Conservation (phyloP, 1,140 invertebrate species). For the Pseudomyrmex gracilis region DNA sequence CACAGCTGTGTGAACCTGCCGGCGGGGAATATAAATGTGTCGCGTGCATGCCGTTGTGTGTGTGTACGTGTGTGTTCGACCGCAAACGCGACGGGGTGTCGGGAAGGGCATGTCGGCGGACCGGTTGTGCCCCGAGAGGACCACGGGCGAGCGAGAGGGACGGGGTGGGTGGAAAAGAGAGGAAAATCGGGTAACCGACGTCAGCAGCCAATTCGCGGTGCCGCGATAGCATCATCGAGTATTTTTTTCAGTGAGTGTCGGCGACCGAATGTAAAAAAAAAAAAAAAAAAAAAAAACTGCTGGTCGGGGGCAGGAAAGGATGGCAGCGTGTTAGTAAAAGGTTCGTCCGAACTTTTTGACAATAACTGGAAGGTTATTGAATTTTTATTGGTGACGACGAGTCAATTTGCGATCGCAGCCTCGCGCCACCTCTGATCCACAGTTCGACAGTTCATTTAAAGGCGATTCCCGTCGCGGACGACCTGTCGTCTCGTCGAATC, state of each 20-base stretch:
- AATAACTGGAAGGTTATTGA: constrained; percentile 79
- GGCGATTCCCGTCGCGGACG: constrained; percentile 40
- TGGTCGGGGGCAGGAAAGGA: constrained; percentile 14
- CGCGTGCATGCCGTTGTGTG: constrained; percentile 1
- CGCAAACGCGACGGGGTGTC: constrained; percentile 12
- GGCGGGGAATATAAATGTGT: constrained; percentile 51
- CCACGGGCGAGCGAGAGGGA: neutral
- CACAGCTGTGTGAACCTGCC: constrained; percentile 51
- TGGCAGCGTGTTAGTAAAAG: constrained; percentile 62
- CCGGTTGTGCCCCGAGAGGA: constrained; percentile 6
- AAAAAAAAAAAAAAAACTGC: neutral
- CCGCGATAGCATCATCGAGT: constrained; percentile 71
- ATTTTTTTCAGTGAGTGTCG: constrained; percentile 70
- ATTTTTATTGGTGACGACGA: constrained; percentile 82
- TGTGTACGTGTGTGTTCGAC: constrained; percentile 15
- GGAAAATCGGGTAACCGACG: constrained; percentile 59
- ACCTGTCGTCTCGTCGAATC: constrained; percentile 10
- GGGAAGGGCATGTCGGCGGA: neutral
- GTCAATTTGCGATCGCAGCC: constrained; percentile 80
- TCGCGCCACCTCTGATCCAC: constrained; percentile 28
- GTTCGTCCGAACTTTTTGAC: constrained; percentile 72
- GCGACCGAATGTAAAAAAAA: constrained; percentile 56
- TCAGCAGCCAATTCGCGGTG: constrained; percentile 72
- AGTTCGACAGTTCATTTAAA: constrained; percentile 79
- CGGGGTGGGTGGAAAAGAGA: constrained; percentile 1